These are phyloP conservation scores for Serripes groenlandicus DNA, from an alignment of 2,888 invertebrate genomes.

Conservation along the genomic window DNA sequence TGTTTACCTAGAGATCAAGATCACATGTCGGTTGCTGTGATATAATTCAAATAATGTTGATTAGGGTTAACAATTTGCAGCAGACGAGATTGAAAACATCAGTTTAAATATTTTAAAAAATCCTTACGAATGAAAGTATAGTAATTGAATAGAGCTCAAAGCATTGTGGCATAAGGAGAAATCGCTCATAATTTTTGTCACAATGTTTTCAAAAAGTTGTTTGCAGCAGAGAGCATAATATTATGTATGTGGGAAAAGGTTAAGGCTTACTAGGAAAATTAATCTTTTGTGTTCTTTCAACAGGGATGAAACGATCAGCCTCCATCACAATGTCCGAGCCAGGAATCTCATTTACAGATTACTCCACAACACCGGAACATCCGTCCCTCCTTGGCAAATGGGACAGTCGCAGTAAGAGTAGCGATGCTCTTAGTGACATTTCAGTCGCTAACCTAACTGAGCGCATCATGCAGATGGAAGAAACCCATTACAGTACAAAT, in stretches of 20 bases:
- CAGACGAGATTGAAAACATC: no score
- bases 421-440: constrained; percentile 91
- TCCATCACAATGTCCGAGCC: constrained; percentile 81
- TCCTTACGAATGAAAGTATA: no score
- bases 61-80: no score
- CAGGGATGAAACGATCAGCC: constrained; percentile 70
- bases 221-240: not conserved
- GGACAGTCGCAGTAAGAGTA: constrained; percentile 96
- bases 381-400: constrained; percentile 87
- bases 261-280: no score
- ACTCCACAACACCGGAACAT: constrained; percentile 80
- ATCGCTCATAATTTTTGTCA: not conserved
- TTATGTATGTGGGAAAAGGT: no score
- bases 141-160: not conserved
- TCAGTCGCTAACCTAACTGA: constrained; percentile 95
- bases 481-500: constrained; percentile 91
- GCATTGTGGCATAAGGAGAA: not conserved
- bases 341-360: constrained; percentile 79
- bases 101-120: no score
- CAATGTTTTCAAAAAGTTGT: not conserved
- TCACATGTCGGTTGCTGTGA: no score
- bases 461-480: constrained; percentile 96
- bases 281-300: no score
- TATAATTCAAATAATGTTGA: no score
- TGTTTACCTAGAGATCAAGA: no score